These are phyloP conservation scores for Gymnoscopelus microlampas DNA, from an alignment of 2,797 vertebrate genomes.

Conservation along the genomic window DNA sequence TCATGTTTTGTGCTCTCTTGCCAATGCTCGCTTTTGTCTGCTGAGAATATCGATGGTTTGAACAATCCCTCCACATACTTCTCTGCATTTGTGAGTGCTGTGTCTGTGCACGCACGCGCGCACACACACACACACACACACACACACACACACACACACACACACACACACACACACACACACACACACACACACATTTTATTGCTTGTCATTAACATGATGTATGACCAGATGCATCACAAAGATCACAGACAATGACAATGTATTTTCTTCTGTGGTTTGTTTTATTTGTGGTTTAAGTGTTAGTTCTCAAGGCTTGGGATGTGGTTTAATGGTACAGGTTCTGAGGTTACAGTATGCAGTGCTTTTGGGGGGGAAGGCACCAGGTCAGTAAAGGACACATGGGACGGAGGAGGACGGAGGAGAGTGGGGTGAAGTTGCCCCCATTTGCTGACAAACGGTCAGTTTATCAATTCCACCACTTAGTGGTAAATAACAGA, in stretches of 20 bases:
- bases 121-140: no score
- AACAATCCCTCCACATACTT: constrained; percentile 8
- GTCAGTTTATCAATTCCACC: constrained; percentile 23
- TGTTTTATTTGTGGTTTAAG: constrained; percentile 65
- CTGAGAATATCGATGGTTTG: constrained; percentile 38
- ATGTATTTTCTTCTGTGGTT: constrained; percentile 26
- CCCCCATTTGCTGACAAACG: constrained; percentile 34
- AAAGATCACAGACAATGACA: neutral
- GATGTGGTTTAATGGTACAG: constrained; percentile 37
- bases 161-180: no score
- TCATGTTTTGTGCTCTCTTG: constrained; percentile 17
- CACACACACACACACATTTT: neutral
- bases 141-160: neutral
- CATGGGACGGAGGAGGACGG: neutral
- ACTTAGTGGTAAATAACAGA: constrained; percentile 13
- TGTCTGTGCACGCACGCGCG: no score
- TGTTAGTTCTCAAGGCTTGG: constrained; percentile 41
- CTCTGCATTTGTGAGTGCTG: no score
- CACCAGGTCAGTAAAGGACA: constrained; percentile 34
- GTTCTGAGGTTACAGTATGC: constrained; percentile 19
- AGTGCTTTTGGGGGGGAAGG: constrained; percentile 46
- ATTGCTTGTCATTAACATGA: neutral
- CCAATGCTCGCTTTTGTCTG: constrained; percentile 41
- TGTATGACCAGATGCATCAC: neutral
- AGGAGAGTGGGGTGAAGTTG: constrained; percentile 31